Evolutionary conservation across 1,140 invertebrate genomes (phyloP).

Genomic region (Ectropis grisescens): DNA sequence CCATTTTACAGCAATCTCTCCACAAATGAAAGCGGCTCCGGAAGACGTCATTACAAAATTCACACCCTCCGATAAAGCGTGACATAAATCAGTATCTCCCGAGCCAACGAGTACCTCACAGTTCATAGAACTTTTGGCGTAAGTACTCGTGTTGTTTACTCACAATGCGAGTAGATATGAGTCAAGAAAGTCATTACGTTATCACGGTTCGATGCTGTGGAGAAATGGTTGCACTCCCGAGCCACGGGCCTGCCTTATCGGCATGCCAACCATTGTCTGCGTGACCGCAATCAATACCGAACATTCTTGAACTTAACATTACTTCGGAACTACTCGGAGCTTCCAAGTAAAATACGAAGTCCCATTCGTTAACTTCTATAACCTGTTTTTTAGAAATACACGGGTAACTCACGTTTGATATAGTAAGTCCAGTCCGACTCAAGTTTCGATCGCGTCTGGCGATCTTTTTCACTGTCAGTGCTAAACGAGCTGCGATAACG

Average conservation of each 20-base stretch:
- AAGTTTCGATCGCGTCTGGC: no score
- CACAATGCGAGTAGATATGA: constrained; percentile 36
- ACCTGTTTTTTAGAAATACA: no score
- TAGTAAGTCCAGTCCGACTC: no score
- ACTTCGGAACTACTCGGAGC: no score
- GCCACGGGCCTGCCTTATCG: constrained; percentile 22
- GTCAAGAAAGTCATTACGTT: constrained; percentile 59
- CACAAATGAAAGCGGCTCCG: no score
- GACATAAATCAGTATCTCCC: constrained; percentile 56
- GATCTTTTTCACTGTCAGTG: no score
- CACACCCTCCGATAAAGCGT: constrained; percentile 41
- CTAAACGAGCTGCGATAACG: no score
- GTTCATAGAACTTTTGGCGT: constrained; percentile 52
- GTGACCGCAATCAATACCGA: constrained; percentile 41
- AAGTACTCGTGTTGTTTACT: constrained; percentile 17
- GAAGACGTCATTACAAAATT: constrained; percentile 58
- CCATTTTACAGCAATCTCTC: no score
- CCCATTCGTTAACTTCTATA: no score
- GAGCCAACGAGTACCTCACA: constrained; percentile 15
- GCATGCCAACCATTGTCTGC: constrained; percentile 29
- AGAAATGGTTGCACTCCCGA: constrained; percentile 31
- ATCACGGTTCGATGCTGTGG: constrained; percentile 32
- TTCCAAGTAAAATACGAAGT: no score
- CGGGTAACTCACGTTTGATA: no score
- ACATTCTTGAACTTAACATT: constrained; percentile 36